Conservation (phyloP, 2,797 vertebrate species). For the Odontamblyopus rebecca region DNA sequence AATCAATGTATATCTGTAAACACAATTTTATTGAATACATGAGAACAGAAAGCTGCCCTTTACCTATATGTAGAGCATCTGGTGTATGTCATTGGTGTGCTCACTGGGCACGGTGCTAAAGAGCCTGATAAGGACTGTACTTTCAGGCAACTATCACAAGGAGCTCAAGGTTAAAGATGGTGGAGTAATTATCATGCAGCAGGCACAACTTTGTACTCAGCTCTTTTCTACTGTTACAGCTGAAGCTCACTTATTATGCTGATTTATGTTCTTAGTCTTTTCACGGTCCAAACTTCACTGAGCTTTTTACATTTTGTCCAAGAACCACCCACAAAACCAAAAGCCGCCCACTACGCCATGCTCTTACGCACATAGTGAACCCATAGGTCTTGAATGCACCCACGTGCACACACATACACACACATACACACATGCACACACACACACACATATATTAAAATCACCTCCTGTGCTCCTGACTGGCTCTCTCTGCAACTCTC, state of each 20-base stretch:
- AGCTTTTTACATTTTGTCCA: slow-evolving; percentile 43
- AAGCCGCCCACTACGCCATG: slow-evolving; percentile 38
- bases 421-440: slow-evolving; percentile 9
- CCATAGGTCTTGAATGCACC: slow-evolving; percentile 24
- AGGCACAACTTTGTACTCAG: slow-evolving; percentile 29
- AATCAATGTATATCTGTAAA: not conserved
- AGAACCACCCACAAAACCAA: slow-evolving; percentile 33
- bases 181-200: slow-evolving; percentile 51
- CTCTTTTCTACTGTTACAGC: slow-evolving; percentile 22
- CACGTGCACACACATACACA: slow-evolving; percentile 40
- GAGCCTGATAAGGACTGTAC: slow-evolving; percentile 41
- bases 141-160: slow-evolving; percentile 55
- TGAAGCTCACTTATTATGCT: slow-evolving; percentile 30
- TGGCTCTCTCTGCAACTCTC: slow-evolving; percentile 72
- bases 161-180: slow-evolving; percentile 60
- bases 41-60: not conserved
- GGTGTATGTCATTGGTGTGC: slow-evolving; percentile 42
- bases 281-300: slow-evolving; percentile 30
- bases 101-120: slow-evolving; percentile 33
- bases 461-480: slow-evolving; percentile 67
- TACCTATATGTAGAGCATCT: slow-evolving; percentile 37
- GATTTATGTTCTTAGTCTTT: slow-evolving; percentile 28
- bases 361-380: slow-evolving; percentile 29
- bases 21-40: not conserved
- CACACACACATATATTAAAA: slow-evolving; percentile 38